Evolutionary conservation across 2,113 vertebrate species (phyloP).

Genomic region (Xyliphius kryptos): DNA sequence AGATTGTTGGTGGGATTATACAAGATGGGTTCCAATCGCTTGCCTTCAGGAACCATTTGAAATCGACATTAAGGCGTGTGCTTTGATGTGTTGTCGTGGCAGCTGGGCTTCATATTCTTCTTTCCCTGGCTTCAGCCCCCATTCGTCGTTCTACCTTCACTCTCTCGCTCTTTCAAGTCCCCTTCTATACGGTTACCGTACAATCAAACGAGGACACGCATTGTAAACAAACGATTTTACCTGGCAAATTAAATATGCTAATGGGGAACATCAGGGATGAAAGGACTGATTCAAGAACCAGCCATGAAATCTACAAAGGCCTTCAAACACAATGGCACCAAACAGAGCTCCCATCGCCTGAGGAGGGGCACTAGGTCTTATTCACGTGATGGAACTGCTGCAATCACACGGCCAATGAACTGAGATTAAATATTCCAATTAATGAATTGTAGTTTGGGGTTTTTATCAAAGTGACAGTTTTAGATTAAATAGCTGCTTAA

Average conservation of each 20-base stretch:
- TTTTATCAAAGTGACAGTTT: too few relatives aligned
- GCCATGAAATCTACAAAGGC: conserved; percentile 69
- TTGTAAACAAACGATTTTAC: conserved; percentile 67
- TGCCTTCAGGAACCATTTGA: conserved; percentile 43
- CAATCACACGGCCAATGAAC: too few relatives aligned
- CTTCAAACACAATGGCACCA: conserved; percentile 61
- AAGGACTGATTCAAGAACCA: conserved; percentile 61
- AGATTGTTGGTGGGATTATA: conserved; percentile 83
- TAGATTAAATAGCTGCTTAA: too few relatives aligned
- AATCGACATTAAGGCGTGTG: conserved; percentile 36
- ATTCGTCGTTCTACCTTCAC: too few relatives aligned
- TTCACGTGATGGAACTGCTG: not conserved
- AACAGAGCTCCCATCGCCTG: conserved; percentile 51
- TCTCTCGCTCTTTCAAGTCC: conserved; percentile 1
- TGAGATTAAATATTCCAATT: too few relatives aligned
- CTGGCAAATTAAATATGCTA: conserved; percentile 61
- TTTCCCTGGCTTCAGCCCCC: conserved; percentile 13
- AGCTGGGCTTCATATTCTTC: conserved; percentile 32
- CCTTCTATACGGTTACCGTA: conserved; percentile 71
- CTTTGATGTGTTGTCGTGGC: conserved; percentile 43
- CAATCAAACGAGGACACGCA: conserved; percentile 94
- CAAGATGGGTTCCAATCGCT: conserved; percentile 61
- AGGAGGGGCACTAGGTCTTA: conserved; percentile 35
- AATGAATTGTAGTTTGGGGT: too few relatives aligned
- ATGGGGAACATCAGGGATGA: conserved; percentile 60